Evolutionary conservation across 2,113 vertebrate genomes (phyloP).

Genomic region (Labrus mixtus): DNA sequence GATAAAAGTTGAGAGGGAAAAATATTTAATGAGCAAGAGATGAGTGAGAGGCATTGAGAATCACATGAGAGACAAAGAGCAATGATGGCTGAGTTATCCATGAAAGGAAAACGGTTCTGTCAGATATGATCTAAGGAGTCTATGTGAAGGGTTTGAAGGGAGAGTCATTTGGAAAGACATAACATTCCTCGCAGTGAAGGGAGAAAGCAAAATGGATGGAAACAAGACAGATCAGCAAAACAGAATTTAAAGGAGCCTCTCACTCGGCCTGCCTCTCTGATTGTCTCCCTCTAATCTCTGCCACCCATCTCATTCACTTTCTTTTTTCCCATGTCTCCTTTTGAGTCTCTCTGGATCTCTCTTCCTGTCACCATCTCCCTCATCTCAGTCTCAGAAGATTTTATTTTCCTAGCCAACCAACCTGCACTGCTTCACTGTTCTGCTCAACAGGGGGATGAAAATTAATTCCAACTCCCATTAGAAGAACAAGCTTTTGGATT

Average conservation of each 20-base stretch:
- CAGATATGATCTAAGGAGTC: constrained; percentile 60
- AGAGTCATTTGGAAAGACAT: constrained; percentile 9
- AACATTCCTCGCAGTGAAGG: neutral
- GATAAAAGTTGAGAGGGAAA: constrained; percentile 5
- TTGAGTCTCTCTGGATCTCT: constrained; percentile 14
- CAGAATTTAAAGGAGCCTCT: constrained; percentile 16
- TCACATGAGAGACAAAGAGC: neutral
- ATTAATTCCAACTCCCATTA: constrained; percentile 59
- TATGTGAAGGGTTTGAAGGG: constrained; percentile 26
- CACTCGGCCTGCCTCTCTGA: constrained; percentile 15
- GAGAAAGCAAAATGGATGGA: constrained; percentile 15
- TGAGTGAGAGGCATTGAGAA: constrained; percentile 20
- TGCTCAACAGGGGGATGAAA: constrained; percentile 22
- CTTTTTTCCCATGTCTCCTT: constrained; percentile 1
- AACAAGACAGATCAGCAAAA: constrained; percentile 27
- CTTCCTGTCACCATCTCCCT: constrained; percentile 3
- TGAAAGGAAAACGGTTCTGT: constrained; percentile 28
- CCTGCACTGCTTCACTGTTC: constrained; percentile 6
- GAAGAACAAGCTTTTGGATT: constrained; percentile 61
- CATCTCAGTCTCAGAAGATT: constrained; percentile 17
- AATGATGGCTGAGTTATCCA: constrained; percentile 12
- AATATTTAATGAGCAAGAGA: constrained; percentile 34
- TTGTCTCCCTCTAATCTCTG: constrained; percentile 33
- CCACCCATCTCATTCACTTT: constrained; percentile 21
- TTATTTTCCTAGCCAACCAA: neutral